phyloP scores from a whole-genome alignment of 1,140 invertebrate genomes.

The Dryas iulia region DNA sequence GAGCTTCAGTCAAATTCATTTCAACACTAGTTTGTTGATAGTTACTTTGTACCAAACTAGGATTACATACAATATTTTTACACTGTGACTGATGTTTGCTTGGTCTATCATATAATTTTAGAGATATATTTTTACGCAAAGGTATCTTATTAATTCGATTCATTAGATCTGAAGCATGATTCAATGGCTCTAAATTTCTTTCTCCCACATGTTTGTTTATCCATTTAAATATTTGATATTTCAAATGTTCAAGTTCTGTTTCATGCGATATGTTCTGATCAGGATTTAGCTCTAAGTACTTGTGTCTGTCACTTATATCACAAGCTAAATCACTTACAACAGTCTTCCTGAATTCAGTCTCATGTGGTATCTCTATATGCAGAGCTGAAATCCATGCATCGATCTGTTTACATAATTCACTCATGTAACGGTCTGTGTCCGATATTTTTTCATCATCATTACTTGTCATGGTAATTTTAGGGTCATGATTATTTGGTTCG shows the following conservation, averaged over 20 bases:
- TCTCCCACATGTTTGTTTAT: conserved; percentile 46
- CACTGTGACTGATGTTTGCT: neutral
- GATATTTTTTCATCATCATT: conserved; percentile 28
- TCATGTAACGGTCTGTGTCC: conserved; percentile 33
- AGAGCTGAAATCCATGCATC: conserved; percentile 35
- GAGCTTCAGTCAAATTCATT: neutral
- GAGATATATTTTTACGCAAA: conserved; percentile 17
- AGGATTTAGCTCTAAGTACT: conserved; percentile 56
- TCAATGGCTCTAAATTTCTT: conserved; percentile 35
- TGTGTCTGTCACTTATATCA: conserved; percentile 50
- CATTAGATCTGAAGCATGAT: conserved; percentile 44
- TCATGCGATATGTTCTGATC: conserved; percentile 27
- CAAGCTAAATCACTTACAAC: conserved; percentile 44
- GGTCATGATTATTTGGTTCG: neutral
- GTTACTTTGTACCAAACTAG: neutral
- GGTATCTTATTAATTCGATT: conserved; percentile 41
- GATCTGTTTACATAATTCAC: conserved; percentile 37
- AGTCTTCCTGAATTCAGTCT: conserved; percentile 31
- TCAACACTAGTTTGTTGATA: neutral
- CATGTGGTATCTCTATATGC: conserved; percentile 19
- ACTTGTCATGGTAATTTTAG: conserved; percentile 15
- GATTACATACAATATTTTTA: conserved; percentile 7
- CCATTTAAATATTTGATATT: conserved; percentile 65
- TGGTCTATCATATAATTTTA: neutral
- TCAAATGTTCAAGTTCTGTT: conserved; percentile 56